Evolutionary conservation across 2,888 invertebrate species (phyloP).

Genomic region (Marronus borbonicus): DNA sequence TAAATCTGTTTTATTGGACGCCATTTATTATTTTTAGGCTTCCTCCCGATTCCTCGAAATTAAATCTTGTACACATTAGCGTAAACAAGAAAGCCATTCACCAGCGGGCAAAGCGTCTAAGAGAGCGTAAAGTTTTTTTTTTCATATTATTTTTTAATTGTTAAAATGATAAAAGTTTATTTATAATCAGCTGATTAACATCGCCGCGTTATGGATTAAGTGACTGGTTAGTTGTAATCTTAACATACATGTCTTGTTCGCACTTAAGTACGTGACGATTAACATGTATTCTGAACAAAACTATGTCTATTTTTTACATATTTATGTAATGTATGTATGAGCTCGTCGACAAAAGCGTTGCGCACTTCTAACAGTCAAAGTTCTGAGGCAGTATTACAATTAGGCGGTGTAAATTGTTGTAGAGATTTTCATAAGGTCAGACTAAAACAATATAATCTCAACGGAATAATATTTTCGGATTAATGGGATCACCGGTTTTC

Average conservation of each 20-base stretch:
- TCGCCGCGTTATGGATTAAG: slow-evolving; percentile 12
- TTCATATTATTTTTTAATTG: slow-evolving; percentile 14
- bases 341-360: background rate
- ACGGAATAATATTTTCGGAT: no score
- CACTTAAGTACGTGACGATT: slow-evolving; percentile 4
- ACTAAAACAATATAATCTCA: no score
- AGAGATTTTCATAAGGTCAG: background rate
- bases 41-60: slow-evolving; percentile 1
- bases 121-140: background rate
- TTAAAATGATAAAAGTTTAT: slow-evolving; percentile 34
- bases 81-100: slow-evolving; percentile 12
- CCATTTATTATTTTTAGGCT: slow-evolving; percentile 4
- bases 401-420: background rate
- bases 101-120: background rate
- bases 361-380: background rate
- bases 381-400: background rate
- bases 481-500: no score
- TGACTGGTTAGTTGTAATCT: background rate
- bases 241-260: background rate
- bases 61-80: background rate
- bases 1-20: slow-evolving; percentile 7
- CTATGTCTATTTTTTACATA: background rate
- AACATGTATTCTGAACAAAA: slow-evolving; percentile 14
- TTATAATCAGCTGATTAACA: slow-evolving; percentile 16
- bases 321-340: background rate